Percentiles rank a stretch among this genome's conserved stretches.
Conservation (phyloP, 2,113 vertebrate species). For the Centropus unirufus region DNA sequence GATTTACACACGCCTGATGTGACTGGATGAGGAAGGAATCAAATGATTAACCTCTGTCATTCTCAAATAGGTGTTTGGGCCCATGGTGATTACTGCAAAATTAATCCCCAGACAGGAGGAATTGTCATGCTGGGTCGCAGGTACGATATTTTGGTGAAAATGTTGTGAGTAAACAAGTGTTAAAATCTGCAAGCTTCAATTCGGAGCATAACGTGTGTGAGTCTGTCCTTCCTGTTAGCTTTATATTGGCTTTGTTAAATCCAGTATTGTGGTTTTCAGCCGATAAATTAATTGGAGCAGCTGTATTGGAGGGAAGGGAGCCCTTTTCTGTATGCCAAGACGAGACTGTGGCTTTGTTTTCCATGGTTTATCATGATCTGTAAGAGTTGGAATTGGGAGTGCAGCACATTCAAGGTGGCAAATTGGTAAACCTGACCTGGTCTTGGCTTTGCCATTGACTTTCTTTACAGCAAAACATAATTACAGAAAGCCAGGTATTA, state of each 20-base stretch:
- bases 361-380: rapidly evolving
- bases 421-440: neutral
- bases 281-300: neutral
- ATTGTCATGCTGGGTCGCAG: conserved; percentile 95
- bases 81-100: conserved; percentile 95
- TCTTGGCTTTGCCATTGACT: neutral
- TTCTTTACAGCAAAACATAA: neutral
- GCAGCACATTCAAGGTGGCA: neutral
- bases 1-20: neutral
- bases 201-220: rapidly evolving
- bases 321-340: neutral
- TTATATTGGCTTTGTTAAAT: neutral
- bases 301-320: neutral
- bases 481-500: neutral
- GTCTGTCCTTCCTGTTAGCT: neutral
- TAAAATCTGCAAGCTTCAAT: neutral
- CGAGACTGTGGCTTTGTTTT: neutral
- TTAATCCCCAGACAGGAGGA: conserved; percentile 93
- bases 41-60: neutral
- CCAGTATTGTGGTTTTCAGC: neutral
- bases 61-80: conserved; percentile 87
- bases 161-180: neutral
- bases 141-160: conserved; percentile 52
- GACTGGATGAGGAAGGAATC: neutral
- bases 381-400: neutral